Evolutionary conservation across 2,797 vertebrate species (phyloP).

Genomic region (Carcharodon carcharias): DNA sequence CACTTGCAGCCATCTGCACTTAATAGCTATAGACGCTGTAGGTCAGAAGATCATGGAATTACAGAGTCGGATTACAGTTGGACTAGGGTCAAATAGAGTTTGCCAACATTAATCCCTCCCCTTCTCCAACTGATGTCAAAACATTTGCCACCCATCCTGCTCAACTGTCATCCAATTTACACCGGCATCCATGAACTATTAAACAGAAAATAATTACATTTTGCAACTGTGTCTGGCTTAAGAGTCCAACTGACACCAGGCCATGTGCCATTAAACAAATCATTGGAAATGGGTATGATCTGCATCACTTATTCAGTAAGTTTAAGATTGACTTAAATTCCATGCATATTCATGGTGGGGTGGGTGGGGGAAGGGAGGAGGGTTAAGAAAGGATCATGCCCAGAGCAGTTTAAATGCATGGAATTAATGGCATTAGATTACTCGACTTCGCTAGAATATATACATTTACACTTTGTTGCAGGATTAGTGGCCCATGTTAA

Average conservation of each 20-base stretch:
- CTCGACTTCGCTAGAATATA: neutral
- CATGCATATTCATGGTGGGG: neutral
- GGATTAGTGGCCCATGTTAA: neutral
- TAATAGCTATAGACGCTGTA: neutral
- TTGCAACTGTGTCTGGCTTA: neutral
- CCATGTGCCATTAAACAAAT: neutral
- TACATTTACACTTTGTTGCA: neutral
- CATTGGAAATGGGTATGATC: neutral
- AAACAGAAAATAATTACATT: constrained; percentile 26
- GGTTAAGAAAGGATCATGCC: neutral
- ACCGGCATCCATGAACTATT: neutral
- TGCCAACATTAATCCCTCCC: neutral
- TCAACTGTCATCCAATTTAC: neutral
- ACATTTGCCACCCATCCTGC: neutral
- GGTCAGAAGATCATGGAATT: neutral
- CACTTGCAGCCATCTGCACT: neutral
- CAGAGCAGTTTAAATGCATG: neutral
- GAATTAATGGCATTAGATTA: neutral
- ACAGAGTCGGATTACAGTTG: neutral
- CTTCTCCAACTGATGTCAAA: constrained; percentile 19
- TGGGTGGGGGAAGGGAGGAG: neutral
- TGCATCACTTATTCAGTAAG: neutral
- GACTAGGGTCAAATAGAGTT: constrained; percentile 14
- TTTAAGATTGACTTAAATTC: neutral
- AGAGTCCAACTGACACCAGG: neutral